Conservation (phyloP, 1,140 invertebrate species). For the Idris sp. region DNA sequence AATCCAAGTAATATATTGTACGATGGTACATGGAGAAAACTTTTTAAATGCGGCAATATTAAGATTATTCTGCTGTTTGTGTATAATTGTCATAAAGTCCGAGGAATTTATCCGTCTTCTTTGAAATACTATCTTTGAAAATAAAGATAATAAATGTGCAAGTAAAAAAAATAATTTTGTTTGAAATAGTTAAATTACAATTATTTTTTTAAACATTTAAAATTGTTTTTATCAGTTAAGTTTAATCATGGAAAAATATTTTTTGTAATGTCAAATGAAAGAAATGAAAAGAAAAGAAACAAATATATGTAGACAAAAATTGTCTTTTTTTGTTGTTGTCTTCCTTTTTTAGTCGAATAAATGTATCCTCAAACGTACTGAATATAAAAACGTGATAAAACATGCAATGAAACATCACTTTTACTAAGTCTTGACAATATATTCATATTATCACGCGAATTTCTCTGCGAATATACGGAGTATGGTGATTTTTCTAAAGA, state of each 20-base stretch:
- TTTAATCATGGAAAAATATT: too few relatives aligned
- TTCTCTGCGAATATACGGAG: conserved; percentile 1
- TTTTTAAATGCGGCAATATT: conserved; percentile 14
- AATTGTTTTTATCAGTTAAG: not conserved
- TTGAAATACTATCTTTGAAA: too few relatives aligned
- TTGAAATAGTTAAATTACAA: too few relatives aligned
- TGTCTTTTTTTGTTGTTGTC: too few relatives aligned
- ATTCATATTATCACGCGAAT: conserved; percentile 24
- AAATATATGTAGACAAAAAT: too few relatives aligned
- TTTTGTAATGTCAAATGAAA: too few relatives aligned
- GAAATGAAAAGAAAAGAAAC: too few relatives aligned
- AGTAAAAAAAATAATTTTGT: too few relatives aligned
- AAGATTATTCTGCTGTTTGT: conserved; percentile 11
- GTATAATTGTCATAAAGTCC: too few relatives aligned
- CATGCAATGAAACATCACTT: conserved; percentile 9
- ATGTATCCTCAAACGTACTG: conserved; percentile 1
- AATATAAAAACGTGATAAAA: conserved; percentile 7
- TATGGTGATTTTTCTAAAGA: conserved; percentile 7
- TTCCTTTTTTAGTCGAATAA: not conserved
- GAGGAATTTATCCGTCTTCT: too few relatives aligned
- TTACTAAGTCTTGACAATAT: conserved; percentile 10
- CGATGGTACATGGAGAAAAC: conserved; percentile 2
- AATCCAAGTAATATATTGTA: conserved; percentile 37
- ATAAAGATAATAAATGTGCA: too few relatives aligned
- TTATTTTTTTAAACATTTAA: too few relatives aligned